Conservation (phyloP, 2,113 vertebrate species). For the Balaenoptera acutorostrata region DNA sequence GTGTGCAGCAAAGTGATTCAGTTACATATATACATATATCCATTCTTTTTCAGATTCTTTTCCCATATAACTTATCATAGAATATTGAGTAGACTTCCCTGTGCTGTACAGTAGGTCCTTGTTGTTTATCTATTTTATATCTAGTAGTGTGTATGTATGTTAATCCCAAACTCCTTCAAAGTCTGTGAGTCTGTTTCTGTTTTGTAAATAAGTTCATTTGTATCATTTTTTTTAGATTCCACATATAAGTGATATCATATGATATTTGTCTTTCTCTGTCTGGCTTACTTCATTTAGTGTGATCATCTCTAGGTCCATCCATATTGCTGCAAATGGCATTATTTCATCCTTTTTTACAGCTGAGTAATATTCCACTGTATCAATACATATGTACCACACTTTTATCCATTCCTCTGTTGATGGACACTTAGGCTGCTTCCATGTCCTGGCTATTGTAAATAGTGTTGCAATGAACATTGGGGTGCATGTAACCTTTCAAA, state of each 20-base stretch:
- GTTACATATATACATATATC: accelerated
- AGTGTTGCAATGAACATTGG: not conserved
- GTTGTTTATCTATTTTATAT: accelerated
- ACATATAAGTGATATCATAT: not conserved
- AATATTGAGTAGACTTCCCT: not conserved
- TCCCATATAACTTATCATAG: not conserved
- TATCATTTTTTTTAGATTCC: not conserved
- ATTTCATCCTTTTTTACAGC: not conserved
- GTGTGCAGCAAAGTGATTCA: not conserved
- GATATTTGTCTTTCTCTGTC: not conserved
- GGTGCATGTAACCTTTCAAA: not conserved
- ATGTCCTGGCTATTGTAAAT: not conserved
- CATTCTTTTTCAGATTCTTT: not conserved
- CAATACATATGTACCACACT: not conserved
- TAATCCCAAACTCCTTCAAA: not conserved
- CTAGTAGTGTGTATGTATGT: accelerated
- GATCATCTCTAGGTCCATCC: not conserved
- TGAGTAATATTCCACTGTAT: not conserved
- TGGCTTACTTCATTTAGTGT: not conserved
- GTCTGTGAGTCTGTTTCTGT: not conserved
- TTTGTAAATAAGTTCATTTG: not conserved
- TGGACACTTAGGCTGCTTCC: not conserved
- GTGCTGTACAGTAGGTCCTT: not conserved
- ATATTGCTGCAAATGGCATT: not conserved
- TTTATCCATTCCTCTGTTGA: not conserved